Evolutionary conservation across 2,113 vertebrate genomes (phyloP), one percentile per base, ranked within the genome.

Genomic region (Scomber colias): DNA sequence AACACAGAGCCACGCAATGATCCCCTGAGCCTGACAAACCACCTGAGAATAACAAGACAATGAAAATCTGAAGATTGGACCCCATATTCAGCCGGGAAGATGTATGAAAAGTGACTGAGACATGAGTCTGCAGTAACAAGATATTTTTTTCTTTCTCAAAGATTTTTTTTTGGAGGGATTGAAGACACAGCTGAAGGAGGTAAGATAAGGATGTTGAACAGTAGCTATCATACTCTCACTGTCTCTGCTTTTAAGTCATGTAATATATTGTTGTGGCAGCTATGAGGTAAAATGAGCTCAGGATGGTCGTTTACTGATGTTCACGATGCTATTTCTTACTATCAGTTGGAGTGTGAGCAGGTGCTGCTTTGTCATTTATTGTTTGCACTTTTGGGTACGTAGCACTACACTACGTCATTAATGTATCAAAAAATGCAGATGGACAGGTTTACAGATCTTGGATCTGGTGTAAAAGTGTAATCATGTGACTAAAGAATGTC

Each of bases 391-490:
- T 11, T 78, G 79, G 79, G 79, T 56, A 84, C 81, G 82, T 62
- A 35, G 12, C 27, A 1, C 27, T 45, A 35, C 79, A 24, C 10
- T 4, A 21, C 21, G 2, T 9, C 49, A 55, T 27, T 48, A 75
- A 79, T 63, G 74, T 60, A 16, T 14, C 2, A 2, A 60, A 85
- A 87, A 93, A 95, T 95, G 92, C 59, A 71, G 94, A 81, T 51
- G 31, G 80, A 92, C 95, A 73, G 87, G 95, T 94, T 94, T 21
- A 44, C 63, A 68, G 35, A 44, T 75, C 45, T 54, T 14, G 51
- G 30, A 57, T 56, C 15, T 79, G 71, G 79, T 13, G 44, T 71
- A 15, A 48, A 75, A 66, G 17, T 19, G 44, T 59, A 15, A 64
- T 86, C 62, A 63, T 35, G 46, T 40, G 62, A 24, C 60, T 15